Percentiles rank a stretch among this genome's conserved stretches.
These are phyloP conservation scores for Caerostris darwini DNA, from an alignment of 1,140 invertebrate species.

Conservation along the genomic window DNA sequence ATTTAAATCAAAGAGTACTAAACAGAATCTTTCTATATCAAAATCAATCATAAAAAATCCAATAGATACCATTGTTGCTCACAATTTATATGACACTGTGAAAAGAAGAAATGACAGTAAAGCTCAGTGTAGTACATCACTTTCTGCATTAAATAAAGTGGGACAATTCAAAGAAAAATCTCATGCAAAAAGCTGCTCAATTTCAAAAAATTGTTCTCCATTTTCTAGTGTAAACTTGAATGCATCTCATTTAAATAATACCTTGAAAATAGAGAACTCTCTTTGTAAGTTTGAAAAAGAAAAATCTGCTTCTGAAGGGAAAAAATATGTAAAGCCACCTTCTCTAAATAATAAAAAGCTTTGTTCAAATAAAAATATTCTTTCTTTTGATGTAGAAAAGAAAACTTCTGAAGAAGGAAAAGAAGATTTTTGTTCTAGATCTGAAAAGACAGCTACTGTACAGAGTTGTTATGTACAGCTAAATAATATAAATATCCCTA, in stretches of 20 bases:
- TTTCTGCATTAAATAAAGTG: not conserved
- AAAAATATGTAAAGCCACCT: not conserved
- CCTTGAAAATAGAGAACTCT: not conserved
- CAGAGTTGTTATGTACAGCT: no score
- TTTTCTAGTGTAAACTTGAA: not conserved
- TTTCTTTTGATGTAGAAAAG: not conserved
- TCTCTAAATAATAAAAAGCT: no score
- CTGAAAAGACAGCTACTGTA: no score
- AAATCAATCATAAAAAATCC: not conserved
- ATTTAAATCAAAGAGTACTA: not conserved
- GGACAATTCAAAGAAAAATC: not conserved
- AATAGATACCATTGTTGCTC: not conserved
- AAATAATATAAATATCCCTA: no score
- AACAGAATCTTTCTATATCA: not conserved
- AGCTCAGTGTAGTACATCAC: not conserved
- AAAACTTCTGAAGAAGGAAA: not conserved
- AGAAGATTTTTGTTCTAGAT: no score
- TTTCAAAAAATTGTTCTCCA: not conserved
- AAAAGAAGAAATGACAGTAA: conserved; percentile 4
- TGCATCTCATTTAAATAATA: not conserved
- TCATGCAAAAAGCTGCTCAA: not conserved
- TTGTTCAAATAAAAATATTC: not conserved
- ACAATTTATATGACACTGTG: not conserved
- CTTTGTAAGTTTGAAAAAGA: not conserved
- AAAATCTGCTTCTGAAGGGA: not conserved